Evolutionary conservation across 2,888 invertebrate genomes (phyloP).

Genomic region (Cremastobaeus sp.): DNA sequence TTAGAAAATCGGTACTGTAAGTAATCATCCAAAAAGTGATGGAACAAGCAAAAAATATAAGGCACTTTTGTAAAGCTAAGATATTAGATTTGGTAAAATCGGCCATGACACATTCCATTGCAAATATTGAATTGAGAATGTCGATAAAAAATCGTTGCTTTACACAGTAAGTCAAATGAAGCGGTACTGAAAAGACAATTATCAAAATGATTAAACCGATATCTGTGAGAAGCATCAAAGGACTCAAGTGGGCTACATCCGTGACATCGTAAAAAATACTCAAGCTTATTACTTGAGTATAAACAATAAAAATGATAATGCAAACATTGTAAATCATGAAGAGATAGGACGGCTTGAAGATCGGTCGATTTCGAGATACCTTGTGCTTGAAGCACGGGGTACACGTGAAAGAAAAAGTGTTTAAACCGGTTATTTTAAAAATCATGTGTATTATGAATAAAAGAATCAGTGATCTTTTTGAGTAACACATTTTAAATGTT

Average conservation of each 20-base stretch:
- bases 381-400: not conserved
- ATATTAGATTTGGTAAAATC: not conserved
- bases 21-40: not conserved
- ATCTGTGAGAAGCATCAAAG: not conserved
- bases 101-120: not conserved
- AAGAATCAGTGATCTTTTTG: not conserved
- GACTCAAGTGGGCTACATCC: not conserved
- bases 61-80: too few relatives aligned
- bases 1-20: constrained; percentile 1
- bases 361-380: not conserved
- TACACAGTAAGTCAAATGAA: not conserved
- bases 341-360: not conserved
- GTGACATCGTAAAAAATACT: not conserved
- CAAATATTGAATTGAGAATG: constrained; percentile 1
- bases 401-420: not conserved
- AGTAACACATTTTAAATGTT: constrained; percentile 4
- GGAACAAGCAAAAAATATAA: not conserved
- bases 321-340: constrained; percentile 7
- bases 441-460: constrained; percentile 1
- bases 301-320: not conserved
- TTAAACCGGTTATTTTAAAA: constrained; percentile 7
- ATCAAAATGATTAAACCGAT: constrained; percentile 2
- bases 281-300: not conserved
- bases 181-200: not conserved
- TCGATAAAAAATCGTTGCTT: not conserved